Percentiles rank a stretch among this genome's conserved stretches.
Conservation (phyloP, 37 sponge, comb jelly and placozoan genomes). For the Cladorhizidae sp. region DNA sequence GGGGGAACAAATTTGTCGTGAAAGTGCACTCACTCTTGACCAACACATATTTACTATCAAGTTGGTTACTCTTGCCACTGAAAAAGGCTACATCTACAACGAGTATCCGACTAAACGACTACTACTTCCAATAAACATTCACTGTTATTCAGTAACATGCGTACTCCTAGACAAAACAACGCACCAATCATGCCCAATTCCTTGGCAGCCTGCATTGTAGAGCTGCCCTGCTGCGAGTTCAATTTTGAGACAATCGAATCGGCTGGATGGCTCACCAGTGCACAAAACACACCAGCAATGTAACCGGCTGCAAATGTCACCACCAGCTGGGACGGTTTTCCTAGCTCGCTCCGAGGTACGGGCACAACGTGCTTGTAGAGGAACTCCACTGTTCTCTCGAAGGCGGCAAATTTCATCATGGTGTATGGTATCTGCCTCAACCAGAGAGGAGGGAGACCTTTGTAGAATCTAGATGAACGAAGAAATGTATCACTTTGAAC, state of each 20-base stretch:
- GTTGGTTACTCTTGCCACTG: no score
- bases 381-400: conserved; percentile 97
- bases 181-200: conserved; percentile 86
- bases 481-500: no score
- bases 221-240: conserved; percentile 91
- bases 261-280: conserved; percentile 96
- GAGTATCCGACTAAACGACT: background rate
- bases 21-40: no score
- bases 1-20: no score
- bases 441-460: conserved; percentile 97
- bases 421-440: conserved; percentile 99
- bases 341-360: conserved; percentile 71
- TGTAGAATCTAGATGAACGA: conserved; percentile 81
- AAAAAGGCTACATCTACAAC: background rate
- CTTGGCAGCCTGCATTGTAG: conserved; percentile 85
- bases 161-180: background rate
- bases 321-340: conserved; percentile 92
- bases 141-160: background rate
- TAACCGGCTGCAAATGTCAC: conserved; percentile 98
- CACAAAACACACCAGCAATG: conserved; percentile 99
- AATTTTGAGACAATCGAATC: conserved; percentile 97
- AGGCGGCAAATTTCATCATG: conserved; percentile 99
- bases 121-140: background rate
- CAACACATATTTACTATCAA: no score
- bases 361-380: conserved; percentile 98